phyloP scores from a whole-genome alignment of 2,888 invertebrate species.

The Lasius fuliginosus region DNA sequence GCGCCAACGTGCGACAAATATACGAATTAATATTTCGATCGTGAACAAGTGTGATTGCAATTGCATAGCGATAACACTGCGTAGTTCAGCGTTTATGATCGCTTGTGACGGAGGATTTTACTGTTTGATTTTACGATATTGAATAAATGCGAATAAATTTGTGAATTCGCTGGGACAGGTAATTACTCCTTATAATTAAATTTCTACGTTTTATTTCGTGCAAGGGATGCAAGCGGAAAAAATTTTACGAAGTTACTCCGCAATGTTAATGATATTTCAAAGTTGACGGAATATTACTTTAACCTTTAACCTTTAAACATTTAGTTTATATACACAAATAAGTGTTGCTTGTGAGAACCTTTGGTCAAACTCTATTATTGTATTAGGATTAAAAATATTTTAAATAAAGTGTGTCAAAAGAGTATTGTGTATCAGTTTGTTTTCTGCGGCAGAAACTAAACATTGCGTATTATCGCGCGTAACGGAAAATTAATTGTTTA shows the following conservation, averaged over 20 bases:
- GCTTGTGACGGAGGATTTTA: slow-evolving; percentile 1
- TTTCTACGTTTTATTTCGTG: not conserved
- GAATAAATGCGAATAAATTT: slow-evolving; percentile 6
- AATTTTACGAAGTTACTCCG: not conserved
- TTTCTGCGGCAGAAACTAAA: not conserved
- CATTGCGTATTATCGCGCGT: not conserved
- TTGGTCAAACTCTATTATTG: not conserved
- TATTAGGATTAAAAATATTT: not conserved
- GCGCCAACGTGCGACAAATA: not conserved
- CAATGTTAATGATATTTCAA: not conserved
- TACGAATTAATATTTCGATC: not conserved
- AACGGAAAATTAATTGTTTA: slow-evolving; percentile 6
- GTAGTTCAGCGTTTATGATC: slow-evolving; percentile 1
- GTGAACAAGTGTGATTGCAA: not conserved
- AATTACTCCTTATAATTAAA: not conserved
- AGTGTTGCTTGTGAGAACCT: not conserved
- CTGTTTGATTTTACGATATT: slow-evolving; percentile 2
- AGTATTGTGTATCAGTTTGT: not conserved
- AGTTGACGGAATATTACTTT: not conserved
- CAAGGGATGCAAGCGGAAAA: not conserved
- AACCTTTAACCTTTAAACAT: slow-evolving; percentile 19
- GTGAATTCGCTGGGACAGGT: slow-evolving; percentile 11
- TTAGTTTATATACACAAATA: not conserved
- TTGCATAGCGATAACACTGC: not conserved
- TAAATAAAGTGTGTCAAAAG: not conserved